Evolutionary conservation across 2,888 invertebrate species (phyloP).

Genomic region (Lacanobia wlatinum): DNA sequence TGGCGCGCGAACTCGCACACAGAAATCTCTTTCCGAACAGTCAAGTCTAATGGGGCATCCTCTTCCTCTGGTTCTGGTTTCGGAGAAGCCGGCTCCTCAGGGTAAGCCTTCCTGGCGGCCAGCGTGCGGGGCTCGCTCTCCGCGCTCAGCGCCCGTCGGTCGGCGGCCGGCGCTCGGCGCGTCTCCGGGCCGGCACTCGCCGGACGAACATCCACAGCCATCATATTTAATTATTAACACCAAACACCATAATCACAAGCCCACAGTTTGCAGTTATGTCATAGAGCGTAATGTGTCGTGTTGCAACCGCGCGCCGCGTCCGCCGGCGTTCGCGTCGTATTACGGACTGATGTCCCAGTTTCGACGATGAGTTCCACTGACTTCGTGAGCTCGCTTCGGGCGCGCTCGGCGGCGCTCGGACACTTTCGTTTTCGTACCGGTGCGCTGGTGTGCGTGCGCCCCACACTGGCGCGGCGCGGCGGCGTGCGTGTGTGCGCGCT

Average conservation of each 20-base stretch:
- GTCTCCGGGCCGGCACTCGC: slow-evolving; percentile 82
- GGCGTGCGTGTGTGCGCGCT: slow-evolving; percentile 65
- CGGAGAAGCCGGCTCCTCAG: slow-evolving; percentile 76
- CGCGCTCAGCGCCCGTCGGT: slow-evolving; percentile 82
- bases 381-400: slow-evolving; percentile 90
- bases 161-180: slow-evolving; percentile 78
- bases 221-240: slow-evolving; percentile 87
- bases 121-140: slow-evolving; percentile 86
- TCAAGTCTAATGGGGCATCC: slow-evolving; percentile 95
- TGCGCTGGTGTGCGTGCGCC: slow-evolving; percentile 67
- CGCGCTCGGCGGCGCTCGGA: slow-evolving; percentile 86
- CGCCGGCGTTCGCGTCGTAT: slow-evolving; percentile 88
- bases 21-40: slow-evolving; percentile 90
- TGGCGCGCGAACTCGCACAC: slow-evolving; percentile 89
- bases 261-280: slow-evolving; percentile 87
- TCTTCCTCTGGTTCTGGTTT: slow-evolving; percentile 79
- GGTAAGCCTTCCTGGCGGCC: slow-evolving; percentile 89
- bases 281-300: slow-evolving; percentile 84
- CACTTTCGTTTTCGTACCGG: slow-evolving; percentile 90
- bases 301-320: slow-evolving; percentile 82
- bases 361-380: slow-evolving; percentile 90
- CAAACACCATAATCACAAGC: slow-evolving; percentile 86
- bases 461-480: slow-evolving; percentile 17
- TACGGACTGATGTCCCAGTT: slow-evolving; percentile 93
- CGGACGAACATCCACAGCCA: slow-evolving; percentile 89